Evolutionary conservation across 2,113 vertebrate species (phyloP), one percentile per base, ranked within the genome.

Genomic region (Ranitomeya imitator): DNA sequence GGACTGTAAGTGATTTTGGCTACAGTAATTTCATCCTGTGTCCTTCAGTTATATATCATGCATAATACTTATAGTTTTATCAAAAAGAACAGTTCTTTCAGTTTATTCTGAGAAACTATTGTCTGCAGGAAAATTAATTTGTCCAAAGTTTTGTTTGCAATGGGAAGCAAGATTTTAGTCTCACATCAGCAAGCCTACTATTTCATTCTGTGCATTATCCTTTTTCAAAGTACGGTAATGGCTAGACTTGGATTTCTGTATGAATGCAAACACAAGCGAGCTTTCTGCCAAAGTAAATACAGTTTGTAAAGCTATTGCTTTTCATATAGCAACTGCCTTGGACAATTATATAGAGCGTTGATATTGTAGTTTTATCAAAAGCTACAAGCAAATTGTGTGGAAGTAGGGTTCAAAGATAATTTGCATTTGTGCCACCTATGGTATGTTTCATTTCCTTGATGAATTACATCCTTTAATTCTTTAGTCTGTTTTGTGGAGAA

Each of bases 401-500:
- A 85, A 85, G 67, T 23, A 52, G 5, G 37, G 52, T 74, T 85
- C 13, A 71, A 71, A 73, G 52, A 77, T 77, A 45, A 86, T 86
- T 77, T 86, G 71, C 84, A 77, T 86, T 86, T 86, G 57, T 77
- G 31, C 67, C 26, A 31, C 57, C 84, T 61, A 55, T 61, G 71
- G 52, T 76, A 85, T 60, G 31, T 61, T 85, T 76, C 14, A 61
- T 85, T 76, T 85, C 71, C 54, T 85, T 85, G 65, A 74, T 79
- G 74, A 86, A 86, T 65, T 65, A 60, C 60, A 78, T 54, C 12
- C 73, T 79, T 86, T 67, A 79, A 55, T 86, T 86, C 59, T 80
- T 86, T 26, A 67, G 61, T 86, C 37, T 86, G 60, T 86, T 86
- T 79, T 86, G 55, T 54, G n/a, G 59, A 7, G 55, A 26, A 61